Evolutionary conservation across 1,140 invertebrate species (phyloP).

Genomic region (Anadara kagoshimensis): DNA sequence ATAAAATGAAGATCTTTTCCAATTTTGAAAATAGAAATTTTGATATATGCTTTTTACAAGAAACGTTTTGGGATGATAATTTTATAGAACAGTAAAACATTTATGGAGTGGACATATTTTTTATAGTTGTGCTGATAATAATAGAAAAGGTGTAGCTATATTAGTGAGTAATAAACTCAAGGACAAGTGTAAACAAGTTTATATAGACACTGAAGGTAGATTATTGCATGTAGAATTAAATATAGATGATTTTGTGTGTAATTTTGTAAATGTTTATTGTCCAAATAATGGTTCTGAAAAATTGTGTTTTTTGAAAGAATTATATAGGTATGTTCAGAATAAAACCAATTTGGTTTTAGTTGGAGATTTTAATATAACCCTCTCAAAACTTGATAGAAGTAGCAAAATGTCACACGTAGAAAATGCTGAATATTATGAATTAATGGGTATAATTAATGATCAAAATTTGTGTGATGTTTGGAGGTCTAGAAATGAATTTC

Average conservation of each 20-base stretch:
- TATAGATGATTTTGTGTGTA: not conserved
- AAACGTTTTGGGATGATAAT: conserved; percentile 20
- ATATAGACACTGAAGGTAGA: conserved; percentile 15
- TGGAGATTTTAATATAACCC: conserved; percentile 22
- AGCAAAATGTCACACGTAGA: not conserved
- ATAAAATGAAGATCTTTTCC: conserved; percentile 16
- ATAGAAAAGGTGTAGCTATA: conserved; percentile 24
- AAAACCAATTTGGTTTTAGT: conserved; percentile 1
- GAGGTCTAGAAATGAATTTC: not conserved
- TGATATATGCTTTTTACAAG: conserved; percentile 19
- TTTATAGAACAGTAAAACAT: not conserved
- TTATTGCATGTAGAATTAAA: conserved; percentile 8
- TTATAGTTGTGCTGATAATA: conserved; percentile 1
- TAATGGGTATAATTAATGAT: not conserved
- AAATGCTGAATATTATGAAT: not conserved
- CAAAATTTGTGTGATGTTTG: conserved; percentile 10
- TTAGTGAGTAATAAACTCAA: conserved; percentile 16
- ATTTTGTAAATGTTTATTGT: conserved; percentile 11
- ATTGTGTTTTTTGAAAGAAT: conserved; percentile 2
- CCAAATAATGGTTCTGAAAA: conserved; percentile 10
- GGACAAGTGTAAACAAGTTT: not conserved
- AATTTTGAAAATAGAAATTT: conserved; percentile 3
- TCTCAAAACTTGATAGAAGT: conserved; percentile 8
- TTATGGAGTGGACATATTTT: conserved; percentile 5
- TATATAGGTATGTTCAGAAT: not conserved